phyloP scores from a whole-genome alignment of 2,888 invertebrate species.

The Pteria penguin region DNA sequence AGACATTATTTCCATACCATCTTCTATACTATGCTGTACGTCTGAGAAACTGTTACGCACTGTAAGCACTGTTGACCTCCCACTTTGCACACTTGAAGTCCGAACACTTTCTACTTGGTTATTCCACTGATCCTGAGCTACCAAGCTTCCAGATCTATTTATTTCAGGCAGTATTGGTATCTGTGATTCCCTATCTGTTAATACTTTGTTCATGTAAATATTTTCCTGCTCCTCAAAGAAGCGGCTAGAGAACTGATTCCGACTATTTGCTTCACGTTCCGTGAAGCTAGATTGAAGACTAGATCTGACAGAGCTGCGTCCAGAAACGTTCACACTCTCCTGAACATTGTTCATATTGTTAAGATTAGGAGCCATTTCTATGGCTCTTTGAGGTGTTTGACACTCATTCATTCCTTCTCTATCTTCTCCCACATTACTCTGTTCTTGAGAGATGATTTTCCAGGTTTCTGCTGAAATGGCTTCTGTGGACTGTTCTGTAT shows the following conservation, averaged over 20 bases:
- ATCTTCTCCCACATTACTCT: slow-evolving; percentile 48
- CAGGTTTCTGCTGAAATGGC: slow-evolving; percentile 68
- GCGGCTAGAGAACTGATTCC: neutral
- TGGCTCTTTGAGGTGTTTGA: neutral
- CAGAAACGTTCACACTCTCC: slow-evolving; percentile 6
- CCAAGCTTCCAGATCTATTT: slow-evolving; percentile 63
- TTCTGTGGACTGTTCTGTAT: slow-evolving; percentile 7
- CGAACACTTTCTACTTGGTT: slow-evolving; percentile 34
- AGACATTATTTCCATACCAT: slow-evolving; percentile 56
- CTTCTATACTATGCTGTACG: slow-evolving; percentile 37
- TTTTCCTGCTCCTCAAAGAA: neutral
- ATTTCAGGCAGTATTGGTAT: slow-evolving; percentile 67
- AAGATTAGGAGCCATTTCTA: neutral
- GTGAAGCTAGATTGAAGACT: slow-evolving; percentile 14
- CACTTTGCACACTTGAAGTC: slow-evolving; percentile 36
- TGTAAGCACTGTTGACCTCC: slow-evolving; percentile 44
- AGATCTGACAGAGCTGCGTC: slow-evolving; percentile 14
- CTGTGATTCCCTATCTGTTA: slow-evolving; percentile 33
- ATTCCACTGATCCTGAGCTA: slow-evolving; percentile 65
- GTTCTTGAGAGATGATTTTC: slow-evolving; percentile 66
- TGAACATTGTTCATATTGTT: neutral
- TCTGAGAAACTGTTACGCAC: slow-evolving; percentile 53
- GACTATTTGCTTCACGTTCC: slow-evolving; percentile 17
- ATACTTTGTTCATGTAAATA: neutral
- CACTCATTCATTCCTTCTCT: slow-evolving; percentile 26